Base-by-base conservation (phyloP, 2,888 invertebrate species). In the Sceliomorpha sp. region DNA sequence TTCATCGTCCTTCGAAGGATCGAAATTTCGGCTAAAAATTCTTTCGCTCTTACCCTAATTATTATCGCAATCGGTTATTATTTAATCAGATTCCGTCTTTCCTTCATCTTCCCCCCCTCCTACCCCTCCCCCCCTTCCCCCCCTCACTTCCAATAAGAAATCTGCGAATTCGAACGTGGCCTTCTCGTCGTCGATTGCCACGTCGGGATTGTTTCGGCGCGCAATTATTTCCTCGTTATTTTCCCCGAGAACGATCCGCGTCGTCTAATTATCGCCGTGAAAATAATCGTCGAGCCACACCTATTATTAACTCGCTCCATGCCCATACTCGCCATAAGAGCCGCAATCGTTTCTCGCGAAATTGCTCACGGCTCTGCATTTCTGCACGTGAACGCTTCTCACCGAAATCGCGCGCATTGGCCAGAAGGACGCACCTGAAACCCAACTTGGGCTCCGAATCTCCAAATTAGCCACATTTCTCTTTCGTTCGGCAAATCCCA, bases 181-280 rank as follows among this genome's bases (percentile, higher is more conserved):
- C 58, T 64, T 70, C 70, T 60, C 64, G 64, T 64, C 66, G 62
- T 36, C 64, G 59, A 62, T 73, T 63, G 76, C 69, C 67, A 63
- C 45, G 68, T 40, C 69, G 64, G 72, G 67, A 77, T 77, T 78
- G 72, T 72, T 74, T 73, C 68, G 60, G 66, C 64, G 71, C 72
- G 82, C 82, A 85, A 86, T 85, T 85, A 86, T 85, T 84, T 84
- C 80, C 86, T 86, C 86, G 85, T 86, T 86, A 86, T 84, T 86
- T 85, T 82, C 81, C 81, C 76, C 70, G 58, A 55, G 63, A 66
- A 68, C 79, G 80, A 76, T 75, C 73, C 72, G 78, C 77, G 75
- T 82, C 79, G 84, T 79, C 83, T 85, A 85, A 85, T 86, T 86
- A 86, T 84, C 83, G 80, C 83, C 77, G 81, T 79, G 81, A 80